Base-by-base conservation (phyloP, 1,140 invertebrate genomes). In the Drosophila mojavensis region DNA sequence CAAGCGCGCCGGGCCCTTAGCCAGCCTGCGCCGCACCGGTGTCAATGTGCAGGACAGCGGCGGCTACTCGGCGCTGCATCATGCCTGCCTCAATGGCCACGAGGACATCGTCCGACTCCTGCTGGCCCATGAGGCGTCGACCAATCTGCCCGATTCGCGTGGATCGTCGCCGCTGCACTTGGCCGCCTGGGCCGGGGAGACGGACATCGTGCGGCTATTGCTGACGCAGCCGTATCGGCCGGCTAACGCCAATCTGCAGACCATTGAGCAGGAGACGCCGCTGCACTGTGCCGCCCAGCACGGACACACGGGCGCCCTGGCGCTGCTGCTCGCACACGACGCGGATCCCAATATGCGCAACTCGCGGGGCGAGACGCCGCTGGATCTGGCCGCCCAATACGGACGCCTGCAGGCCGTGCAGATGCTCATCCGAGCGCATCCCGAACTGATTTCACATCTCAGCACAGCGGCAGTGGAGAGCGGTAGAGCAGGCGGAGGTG, bases 261-360 rank as follows among this genome's bases (percentile, higher is more conserved):
- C 98, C 58, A 95, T 96, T 84, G 97, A 98, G 92, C 96, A 97
- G 81, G 98, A 99, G 93, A 98, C 98, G 24, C 96, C 98, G 11
- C 93, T 99, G 70, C 97, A 99, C 90, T 97, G 96, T 92, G 98
- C 98, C 1, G 96, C 98, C 58, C 98, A 99, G 92, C 98, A 98
- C 93, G 98, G 98, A 7, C 97, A 98, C 92, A 96, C 96, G 55
- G 95, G 95, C 65, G 97, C 98, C n/a, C 96, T 99, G 53, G 94
- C 95, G 36, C 95, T 98, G 83, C 94, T 99, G 72, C 93, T 99
- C 61, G 94, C 97, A 75, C 95, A 96, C 79, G 95, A 96, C 73
- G 98, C 97, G 75, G 97, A 99, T 94, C 97, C 98, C 26, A 96
- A 95, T 73, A 96, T 99, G 79, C 94, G 96, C 47, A 99, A 99